phyloP scores from a whole-genome alignment of 2,797 vertebrate species.

The Macropus fuliginosus region DNA sequence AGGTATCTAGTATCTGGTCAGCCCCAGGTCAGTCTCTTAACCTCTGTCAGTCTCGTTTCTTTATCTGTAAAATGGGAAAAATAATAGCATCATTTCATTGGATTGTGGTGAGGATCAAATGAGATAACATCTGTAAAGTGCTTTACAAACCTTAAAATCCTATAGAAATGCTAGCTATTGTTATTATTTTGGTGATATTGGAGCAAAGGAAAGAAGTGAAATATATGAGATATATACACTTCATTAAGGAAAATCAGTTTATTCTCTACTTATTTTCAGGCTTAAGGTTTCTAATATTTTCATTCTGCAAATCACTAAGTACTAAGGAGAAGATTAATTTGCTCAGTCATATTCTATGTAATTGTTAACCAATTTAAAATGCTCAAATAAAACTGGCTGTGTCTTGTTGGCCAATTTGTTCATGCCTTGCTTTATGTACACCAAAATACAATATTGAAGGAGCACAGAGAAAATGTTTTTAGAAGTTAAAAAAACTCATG shows the following conservation, averaged over 20 bases:
- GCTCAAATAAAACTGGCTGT: slow-evolving; percentile 19
- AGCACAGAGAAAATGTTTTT: slow-evolving; percentile 42
- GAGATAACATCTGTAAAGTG: not conserved
- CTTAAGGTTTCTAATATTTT: not conserved
- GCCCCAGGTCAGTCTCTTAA: not conserved
- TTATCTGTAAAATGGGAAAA: not conserved
- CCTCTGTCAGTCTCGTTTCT: not conserved
- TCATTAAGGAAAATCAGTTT: slow-evolving; percentile 22
- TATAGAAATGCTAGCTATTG: not conserved
- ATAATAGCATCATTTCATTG: not conserved
- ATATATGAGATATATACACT: not conserved
- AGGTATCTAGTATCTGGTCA: not conserved
- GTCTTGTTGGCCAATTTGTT: slow-evolving; percentile 49
- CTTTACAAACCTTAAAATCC: not conserved
- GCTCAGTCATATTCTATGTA: slow-evolving; percentile 18
- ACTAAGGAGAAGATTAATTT: slow-evolving; percentile 14
- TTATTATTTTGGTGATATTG: not conserved
- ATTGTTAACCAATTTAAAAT: slow-evolving; percentile 51
- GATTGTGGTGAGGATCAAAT: not conserved
- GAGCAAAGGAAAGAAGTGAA: slow-evolving; percentile 6
- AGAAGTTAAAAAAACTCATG: slow-evolving; percentile 45
- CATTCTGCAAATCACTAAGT: slow-evolving; percentile 51
- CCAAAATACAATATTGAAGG: slow-evolving; percentile 35
- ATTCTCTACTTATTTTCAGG: slow-evolving; percentile 44
- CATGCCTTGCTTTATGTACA: slow-evolving; percentile 52